Base-by-base conservation (phyloP, 1,140 invertebrate genomes). In the Metopolophium dirhodum region DNA sequence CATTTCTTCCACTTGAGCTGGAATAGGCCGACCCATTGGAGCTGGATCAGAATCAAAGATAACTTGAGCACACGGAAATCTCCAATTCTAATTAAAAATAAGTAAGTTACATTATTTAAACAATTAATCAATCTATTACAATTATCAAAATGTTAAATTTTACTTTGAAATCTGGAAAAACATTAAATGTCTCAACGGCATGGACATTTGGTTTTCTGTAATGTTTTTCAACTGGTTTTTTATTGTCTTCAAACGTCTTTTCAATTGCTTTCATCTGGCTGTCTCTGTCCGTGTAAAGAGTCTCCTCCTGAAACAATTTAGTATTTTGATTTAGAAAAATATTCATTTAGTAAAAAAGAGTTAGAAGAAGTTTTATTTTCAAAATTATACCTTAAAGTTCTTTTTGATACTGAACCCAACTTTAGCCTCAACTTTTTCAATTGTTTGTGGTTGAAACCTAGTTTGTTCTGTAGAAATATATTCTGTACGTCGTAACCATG, bases 381-480 rank as follows among this genome's bases (percentile, higher is more conserved):
- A 93, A 45, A 51, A 35, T 26, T 7, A 94, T 94, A 96, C 96
- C 95, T 98, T 98, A 94, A 99, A 97, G 94, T 97, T 98, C 95
- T 99, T 99, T 95, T 99, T 99, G 93, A 99, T 98, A 96, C 98
- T 99, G 95, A 98, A 99, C 95, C 99, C 99, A 94, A 99, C 99
- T 96, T 99, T 99, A 49, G 98, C 98, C 96, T 99, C 99, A 95
- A 99, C 98, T 96, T 99, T 99, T 94, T 99, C 98, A 96, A 98
- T 98, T 94, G 97, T 98, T 95, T 98, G 98, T 57, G 98, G 98
- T 95, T 99, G 98, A 95, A 99, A 99, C 94, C 99, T 96, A 51
- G 99, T 99, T 95, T 99, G 99, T 96, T 99, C 99, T 49, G 99
- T 99, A 9, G 99, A 99, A 95, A 99, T 99, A 95, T 99, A 99